Base-by-base conservation (phyloP, 64 coral and sea anemone species). In the Actinia equina region DNA sequence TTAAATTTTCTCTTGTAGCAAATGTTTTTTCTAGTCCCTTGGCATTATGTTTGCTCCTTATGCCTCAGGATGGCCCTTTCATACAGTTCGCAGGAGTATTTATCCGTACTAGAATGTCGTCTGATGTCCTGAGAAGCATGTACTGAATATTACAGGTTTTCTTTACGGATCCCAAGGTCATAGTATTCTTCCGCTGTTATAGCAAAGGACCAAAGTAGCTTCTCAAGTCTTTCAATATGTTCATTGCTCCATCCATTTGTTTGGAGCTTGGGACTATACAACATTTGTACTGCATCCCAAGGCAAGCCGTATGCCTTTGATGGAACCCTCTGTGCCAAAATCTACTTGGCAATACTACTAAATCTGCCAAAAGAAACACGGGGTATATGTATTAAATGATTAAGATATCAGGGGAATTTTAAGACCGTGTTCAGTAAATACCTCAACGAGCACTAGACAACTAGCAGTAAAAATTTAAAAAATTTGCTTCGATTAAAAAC, bases 51-150 rank as follows among this genome's bases (percentile, higher is more conserved):
- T 44, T 94, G 92, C 14, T 22, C 20, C 23, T 93, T 93, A 43
- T 93, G 91, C 14, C 2, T 43, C n/a, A 65, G 12, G 54, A 89
- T 93, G 23, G 70, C 86, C 45, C 92, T 81, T 67, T 94, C 92
- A 58, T 87, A 94, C n/a, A 94, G 59, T 56, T 94, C 92, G 87
- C 92, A 94, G 15, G 84, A 89, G 43, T 94, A 89, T 17, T 94
- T 94, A 17, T 87, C 92, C 61, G 57, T 49, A n/a, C 92, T 89
- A 17, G 92, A 94, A 43, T 94, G 84, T 1, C 92, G 55, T 15
- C 18, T 37, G 17, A 94, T 94, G 37, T 94, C 88, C 59, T 86
- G 45, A 23, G 44, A 61, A 20, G 59, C 17, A 43, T 94, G 88
- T 17, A 82, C 74, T 12, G 92, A 94, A 26, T 94, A 89, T 78